These are phyloP conservation scores for Theonella swinhoei DNA, from an alignment of 37 sponge, comb jelly and placozoan genomes.

Conservation along the genomic window DNA sequence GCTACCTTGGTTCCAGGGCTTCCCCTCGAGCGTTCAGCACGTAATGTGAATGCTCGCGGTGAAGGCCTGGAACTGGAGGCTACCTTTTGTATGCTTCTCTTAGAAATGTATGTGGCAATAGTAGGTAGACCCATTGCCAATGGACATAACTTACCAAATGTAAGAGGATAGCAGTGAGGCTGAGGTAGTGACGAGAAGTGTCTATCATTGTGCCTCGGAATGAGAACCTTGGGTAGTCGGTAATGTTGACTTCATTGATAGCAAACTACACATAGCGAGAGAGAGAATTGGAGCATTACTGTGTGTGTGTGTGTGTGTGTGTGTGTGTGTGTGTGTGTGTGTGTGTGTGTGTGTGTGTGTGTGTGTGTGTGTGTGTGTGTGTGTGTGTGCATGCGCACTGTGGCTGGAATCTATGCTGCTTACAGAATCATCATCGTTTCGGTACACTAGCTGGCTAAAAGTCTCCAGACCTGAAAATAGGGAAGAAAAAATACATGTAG, in stretches of 20 bases:
- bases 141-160: conserved; percentile 74
- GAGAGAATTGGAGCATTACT: not conserved
- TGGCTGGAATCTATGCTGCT: not conserved
- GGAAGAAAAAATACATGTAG: too few species aligned
- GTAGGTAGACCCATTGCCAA: not conserved
- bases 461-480: conserved; percentile 92
- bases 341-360: not conserved
- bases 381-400: not conserved
- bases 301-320: too few species aligned
- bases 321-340: too few species aligned
- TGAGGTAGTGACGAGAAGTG: conserved; percentile 87
- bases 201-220: conserved; percentile 86
- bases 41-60: too few species aligned
- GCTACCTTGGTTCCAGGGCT: too few species aligned
- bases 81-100: too few species aligned
- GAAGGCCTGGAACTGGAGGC: too few species aligned
- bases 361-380: too few species aligned
- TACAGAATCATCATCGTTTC: conserved; percentile 34
- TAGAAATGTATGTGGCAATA: too few species aligned
- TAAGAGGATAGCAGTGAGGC: conserved; percentile 53
- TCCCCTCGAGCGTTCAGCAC: too few species aligned
- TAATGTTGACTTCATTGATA: conserved; percentile 33
- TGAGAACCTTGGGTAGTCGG: conserved; percentile 82
- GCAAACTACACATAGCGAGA: conserved; percentile 11
- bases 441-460: conserved; percentile 85